Evolutionary conservation across 1,140 invertebrate species (phyloP), one percentile per base, ranked within the genome.

Genomic region (Drosophila leontia): DNA sequence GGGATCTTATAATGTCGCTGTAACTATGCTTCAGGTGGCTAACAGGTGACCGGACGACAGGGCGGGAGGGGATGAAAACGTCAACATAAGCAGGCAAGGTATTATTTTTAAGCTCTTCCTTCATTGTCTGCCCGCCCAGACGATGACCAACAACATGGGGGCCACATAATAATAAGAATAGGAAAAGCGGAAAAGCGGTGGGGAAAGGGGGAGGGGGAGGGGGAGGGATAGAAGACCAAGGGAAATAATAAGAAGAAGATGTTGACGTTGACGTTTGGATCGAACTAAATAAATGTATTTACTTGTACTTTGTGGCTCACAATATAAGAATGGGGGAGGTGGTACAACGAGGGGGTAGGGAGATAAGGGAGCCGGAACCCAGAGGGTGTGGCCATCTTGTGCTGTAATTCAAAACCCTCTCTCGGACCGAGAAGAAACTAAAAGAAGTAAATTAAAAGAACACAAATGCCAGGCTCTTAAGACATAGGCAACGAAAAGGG

Each of bases 71-170:
- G 37, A 45, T 39, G 50, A 75, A 78, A 87, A 71, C 77, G 84
- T 79, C 78, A 84, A 90, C 81, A 90, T 90, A 88, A 88, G 84
- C 80, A 88, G 78, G 69, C 84, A 90, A 80, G 81, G 84, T 88
- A 90, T 90, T 88, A 88, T 88, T 90, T 90, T 84, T 90, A 88
- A 88, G 85, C 84, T 88, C 84, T 88, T 87, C 84, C 84, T 84
- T 80, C 85, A 84, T 84, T 88, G 84, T 88, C 84, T 88, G 75
- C 85, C 78, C 80, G 42, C 76, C 80, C 79, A 87, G 79, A 79
- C 63, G 48, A 69, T 65, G 71, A 75, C 70, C 45, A 72, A 32
- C 67, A 29, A 47, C 68, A 57, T 37, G 65, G 67, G 35, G 41
- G 35, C 35, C 53, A 39, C 37, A 55, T 11, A 56, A 37, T 55